Percentiles rank a stretch among this genome's conserved stretches.
phyloP scores from a whole-genome alignment of 2,888 invertebrate genomes.

The Panzeria rudis region DNA sequence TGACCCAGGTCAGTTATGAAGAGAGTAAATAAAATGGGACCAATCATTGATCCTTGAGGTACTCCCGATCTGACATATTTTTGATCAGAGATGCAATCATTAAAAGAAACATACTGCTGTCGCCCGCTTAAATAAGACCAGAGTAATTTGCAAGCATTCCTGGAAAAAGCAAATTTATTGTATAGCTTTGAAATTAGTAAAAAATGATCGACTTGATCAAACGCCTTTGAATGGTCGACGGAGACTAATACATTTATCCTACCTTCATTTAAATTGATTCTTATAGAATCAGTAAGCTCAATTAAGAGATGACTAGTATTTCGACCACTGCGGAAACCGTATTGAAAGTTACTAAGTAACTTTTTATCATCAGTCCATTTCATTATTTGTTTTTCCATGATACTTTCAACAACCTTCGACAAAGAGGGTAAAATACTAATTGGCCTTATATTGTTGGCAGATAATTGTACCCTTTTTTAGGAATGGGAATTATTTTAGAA shows the following conservation, averaged over 20 bases:
- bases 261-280: background rate
- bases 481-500: background rate
- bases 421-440: background rate
- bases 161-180: background rate
- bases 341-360: background rate
- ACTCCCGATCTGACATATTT: constrained; percentile 3
- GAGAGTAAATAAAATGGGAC: background rate
- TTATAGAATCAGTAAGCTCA: background rate
- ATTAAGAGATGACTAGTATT: background rate
- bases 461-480: background rate
- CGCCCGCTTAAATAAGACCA: background rate
- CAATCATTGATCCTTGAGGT: constrained; percentile 5
- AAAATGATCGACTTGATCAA: background rate
- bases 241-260: background rate
- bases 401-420: constrained; percentile 16
- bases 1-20: background rate
- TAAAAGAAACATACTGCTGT: constrained; percentile 4
- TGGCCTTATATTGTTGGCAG: background rate
- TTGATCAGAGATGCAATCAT: background rate
- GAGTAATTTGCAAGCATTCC: background rate
- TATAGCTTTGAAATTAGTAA: background rate
- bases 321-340: constrained; percentile 5
- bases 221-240: background rate
- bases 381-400: constrained; percentile 16
- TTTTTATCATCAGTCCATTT: background rate